phyloP scores from a whole-genome alignment of 2,113 vertebrate species.

The Indicator maculatus region DNA sequence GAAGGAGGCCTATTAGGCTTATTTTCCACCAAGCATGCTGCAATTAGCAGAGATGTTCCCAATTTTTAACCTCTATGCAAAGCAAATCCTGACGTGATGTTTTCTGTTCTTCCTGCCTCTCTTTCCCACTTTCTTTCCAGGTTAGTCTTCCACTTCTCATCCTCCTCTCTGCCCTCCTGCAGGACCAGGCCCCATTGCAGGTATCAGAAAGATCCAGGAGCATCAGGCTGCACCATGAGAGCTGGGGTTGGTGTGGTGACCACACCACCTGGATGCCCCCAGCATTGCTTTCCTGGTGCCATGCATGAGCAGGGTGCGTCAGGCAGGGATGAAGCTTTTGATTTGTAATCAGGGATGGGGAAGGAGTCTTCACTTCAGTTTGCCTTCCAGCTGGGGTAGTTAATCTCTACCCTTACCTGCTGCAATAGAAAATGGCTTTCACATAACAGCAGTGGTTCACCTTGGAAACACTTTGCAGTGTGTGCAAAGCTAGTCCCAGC shows the following conservation, averaged over 20 bases:
- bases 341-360: constrained; percentile 21
- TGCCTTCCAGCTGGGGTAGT: not conserved
- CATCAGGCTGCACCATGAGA: rapidly evolving
- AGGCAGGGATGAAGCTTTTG: constrained; percentile 1
- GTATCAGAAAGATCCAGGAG: not conserved
- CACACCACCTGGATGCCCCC: not conserved
- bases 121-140: not conserved
- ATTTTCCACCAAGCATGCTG: constrained; percentile 37
- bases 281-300: rapidly evolving
- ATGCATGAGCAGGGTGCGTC: not conserved
- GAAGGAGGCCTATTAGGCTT: constrained; percentile 29
- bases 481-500: not conserved
- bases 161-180: not conserved
- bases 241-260: rapidly evolving
- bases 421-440: constrained; percentile 1
- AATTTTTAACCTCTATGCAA: constrained; percentile 19
- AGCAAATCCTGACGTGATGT: not conserved
- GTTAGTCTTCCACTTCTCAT: not conserved
- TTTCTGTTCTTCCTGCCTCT: not conserved
- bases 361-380: not conserved
- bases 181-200: not conserved
- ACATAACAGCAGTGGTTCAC: not conserved
- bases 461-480: not conserved
- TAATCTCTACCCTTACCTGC: not conserved
- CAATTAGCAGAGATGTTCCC: constrained; percentile 16